Evolutionary conservation across 1,140 invertebrate genomes (phyloP).

Genomic region (Trachymyrmex cornetzi): DNA sequence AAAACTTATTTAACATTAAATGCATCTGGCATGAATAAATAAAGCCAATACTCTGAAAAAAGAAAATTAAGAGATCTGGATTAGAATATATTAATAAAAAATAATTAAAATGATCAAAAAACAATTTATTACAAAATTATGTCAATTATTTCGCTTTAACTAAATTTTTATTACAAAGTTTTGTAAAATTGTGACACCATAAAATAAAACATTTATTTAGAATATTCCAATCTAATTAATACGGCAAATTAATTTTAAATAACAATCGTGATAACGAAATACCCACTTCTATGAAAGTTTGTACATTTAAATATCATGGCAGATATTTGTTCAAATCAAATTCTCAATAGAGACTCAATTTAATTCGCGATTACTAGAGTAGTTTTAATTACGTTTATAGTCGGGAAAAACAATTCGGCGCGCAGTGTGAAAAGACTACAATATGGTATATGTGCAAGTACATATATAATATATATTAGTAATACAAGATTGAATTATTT

Average conservation of each 20-base stretch:
- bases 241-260: not conserved
- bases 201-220: not conserved
- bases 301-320: constrained; percentile 90
- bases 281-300: constrained; percentile 90
- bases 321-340: constrained; percentile 89
- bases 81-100: constrained; percentile 3
- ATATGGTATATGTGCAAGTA: too few relatives aligned
- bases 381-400: too few relatives aligned
- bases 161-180: not conserved
- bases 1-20: constrained; percentile 88
- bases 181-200: not conserved
- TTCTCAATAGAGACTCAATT: too few relatives aligned
- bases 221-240: not conserved
- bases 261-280: constrained; percentile 89
- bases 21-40: constrained; percentile 86
- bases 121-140: not conserved
- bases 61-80: not conserved
- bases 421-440: too few relatives aligned
- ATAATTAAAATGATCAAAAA: not conserved
- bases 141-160: not conserved
- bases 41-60: not conserved
- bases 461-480: too few relatives aligned
- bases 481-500: too few relatives aligned
- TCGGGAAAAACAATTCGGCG: too few relatives aligned
- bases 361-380: too few relatives aligned